Evolutionary conservation across 2,888 invertebrate genomes (phyloP), one percentile per base, ranked within the genome.

Genomic region (Bembecia ichneumoniformis): DNA sequence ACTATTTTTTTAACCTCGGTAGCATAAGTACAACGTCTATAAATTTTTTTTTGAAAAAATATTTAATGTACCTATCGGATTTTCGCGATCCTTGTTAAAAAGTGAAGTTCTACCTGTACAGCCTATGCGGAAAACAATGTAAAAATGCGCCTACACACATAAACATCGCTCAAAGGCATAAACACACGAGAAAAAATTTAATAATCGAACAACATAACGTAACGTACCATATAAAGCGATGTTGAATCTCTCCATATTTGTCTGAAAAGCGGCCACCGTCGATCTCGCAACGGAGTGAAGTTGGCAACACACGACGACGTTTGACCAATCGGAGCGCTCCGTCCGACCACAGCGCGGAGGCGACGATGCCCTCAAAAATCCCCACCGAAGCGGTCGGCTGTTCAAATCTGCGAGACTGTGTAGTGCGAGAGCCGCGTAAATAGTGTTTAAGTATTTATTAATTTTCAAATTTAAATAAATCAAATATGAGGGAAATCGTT

Each of bases 401-500:
- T 67, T 81, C 83, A 84, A 74, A 80, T 75, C 82, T 72, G 55
- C 79, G 76, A 82, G 81, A 28, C 64, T 64, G 81, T 79, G 84
- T 71, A 63, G 78, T 75, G 76, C 71, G 80, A 74, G 78, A 74
- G 73, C 68, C 72, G 79, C 80, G 82, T 77, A 67, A 2, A 28
- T 78, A 82, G 86, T 86, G 78, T 75, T 58, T 73, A 74, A 74
- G 68, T 73, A 63, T 74, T 80, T 77, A 77, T 81, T 78, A 82
- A 28, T 77, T 80, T 75, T 69, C 63, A 58, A 66, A 63, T 47
- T 46, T 49, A 48, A 46, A 63, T 62, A 72, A 67, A 64, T 46
- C 66, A 63, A 89, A 86, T 68, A 94, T 94, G 94, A 91, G 94
- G 87, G 94, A 94, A 90, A 94, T 94, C 79, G 93, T 94, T 62